Evolutionary conservation across 2,113 vertebrate species (phyloP).

Genomic region (Cyphomyrus plagiostoma): DNA sequence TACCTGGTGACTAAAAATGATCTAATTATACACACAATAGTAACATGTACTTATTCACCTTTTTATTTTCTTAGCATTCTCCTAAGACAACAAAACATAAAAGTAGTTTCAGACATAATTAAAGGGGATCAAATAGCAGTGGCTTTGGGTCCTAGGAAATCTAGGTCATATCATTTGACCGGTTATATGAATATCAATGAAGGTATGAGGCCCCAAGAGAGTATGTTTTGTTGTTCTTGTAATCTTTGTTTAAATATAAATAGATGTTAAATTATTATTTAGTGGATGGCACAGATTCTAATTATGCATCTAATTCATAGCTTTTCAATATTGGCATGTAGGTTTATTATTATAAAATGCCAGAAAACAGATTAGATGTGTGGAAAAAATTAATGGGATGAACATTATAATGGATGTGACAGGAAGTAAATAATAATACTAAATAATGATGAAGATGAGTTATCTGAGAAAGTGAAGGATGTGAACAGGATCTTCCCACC

Average conservation of each 20-base stretch:
- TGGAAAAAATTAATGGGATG: neutral
- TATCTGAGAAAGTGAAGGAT: neutral
- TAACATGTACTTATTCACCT: neutral
- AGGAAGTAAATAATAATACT: neutral
- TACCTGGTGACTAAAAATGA: neutral
- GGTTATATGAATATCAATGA: conserved; percentile 32
- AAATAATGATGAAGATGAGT: neutral
- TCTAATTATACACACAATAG: neutral
- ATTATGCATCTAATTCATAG: neutral
- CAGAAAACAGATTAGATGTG: neutral
- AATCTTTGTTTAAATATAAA: conserved; percentile 17
- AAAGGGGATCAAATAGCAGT: neutral
- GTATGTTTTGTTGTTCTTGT: conserved; percentile 20
- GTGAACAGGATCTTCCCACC: neutral
- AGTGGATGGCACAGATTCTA: neutral
- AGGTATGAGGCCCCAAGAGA: conserved; percentile 17
- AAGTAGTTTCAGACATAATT: conserved; percentile 10
- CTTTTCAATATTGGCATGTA: neutral
- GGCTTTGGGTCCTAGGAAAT: conserved; percentile 24
- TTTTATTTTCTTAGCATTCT: conserved; percentile 18
- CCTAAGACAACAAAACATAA: conserved; percentile 16
- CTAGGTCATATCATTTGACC: conserved; percentile 35
- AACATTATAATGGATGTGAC: neutral
- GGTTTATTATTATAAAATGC: neutral
- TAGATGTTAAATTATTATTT: conserved; percentile 16